phyloP scores from a whole-genome alignment of 2,888 invertebrate genomes.

The Antheraea assamensis region DNA sequence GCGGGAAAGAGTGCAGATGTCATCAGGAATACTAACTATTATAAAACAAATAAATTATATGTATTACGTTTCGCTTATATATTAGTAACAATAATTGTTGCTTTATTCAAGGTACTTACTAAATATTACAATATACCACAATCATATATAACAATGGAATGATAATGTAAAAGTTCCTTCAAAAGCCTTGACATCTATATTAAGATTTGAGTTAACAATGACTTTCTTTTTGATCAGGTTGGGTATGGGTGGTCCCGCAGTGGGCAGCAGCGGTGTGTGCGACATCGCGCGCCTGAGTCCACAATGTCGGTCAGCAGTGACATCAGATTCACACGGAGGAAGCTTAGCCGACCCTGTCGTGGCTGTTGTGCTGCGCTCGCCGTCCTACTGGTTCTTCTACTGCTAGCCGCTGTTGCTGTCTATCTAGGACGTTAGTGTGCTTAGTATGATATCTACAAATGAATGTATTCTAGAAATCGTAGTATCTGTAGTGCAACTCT shows the following conservation, averaged over 20 bases:
- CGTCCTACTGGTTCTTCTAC: constrained; percentile 89
- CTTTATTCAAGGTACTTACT: background rate
- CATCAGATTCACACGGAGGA: constrained; percentile 93
- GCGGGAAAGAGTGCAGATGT: background rate
- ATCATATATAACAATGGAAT: background rate
- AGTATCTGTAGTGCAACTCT: too few species aligned
- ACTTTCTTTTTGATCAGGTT: constrained; percentile 45
- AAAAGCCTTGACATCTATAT: background rate
- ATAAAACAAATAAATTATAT: background rate
- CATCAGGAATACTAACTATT: background rate
- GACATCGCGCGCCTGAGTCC: constrained; percentile 85
- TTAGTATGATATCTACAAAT: background rate
- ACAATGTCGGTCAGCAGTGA: constrained; percentile 94
- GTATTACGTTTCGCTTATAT: background rate
- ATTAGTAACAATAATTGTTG: background rate
- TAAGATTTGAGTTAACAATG: background rate
- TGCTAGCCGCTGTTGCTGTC: constrained; percentile 82
- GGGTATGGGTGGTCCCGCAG: constrained; percentile 72
- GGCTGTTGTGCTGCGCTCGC: constrained; percentile 94
- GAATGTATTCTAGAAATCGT: too few species aligned
- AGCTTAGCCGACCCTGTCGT: constrained; percentile 91
- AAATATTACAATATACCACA: background rate
- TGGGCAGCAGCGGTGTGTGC: constrained; percentile 63
- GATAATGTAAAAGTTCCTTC: background rate
- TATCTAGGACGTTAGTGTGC: constrained; percentile 84